These are phyloP conservation scores for Crepidodera aurea DNA, from an alignment of 2,888 invertebrate genomes.

Conservation along the genomic window DNA sequence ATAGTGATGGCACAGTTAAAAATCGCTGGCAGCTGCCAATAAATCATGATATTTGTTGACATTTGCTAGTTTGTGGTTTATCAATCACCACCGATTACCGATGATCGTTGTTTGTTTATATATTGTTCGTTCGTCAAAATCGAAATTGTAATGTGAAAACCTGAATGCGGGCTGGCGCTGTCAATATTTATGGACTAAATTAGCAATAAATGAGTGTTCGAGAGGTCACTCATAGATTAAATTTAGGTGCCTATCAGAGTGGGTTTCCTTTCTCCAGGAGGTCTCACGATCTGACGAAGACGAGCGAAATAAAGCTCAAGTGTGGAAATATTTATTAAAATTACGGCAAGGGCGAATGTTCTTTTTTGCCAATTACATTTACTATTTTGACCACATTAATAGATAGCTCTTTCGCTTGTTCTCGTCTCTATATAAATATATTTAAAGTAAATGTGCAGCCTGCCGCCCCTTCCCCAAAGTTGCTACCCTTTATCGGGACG, in stretches of 20 bases:
- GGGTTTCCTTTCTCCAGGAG: slow-evolving; percentile 42
- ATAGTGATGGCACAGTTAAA: slow-evolving; percentile 10
- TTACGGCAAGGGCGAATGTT: slow-evolving; percentile 18
- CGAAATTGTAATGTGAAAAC: slow-evolving; percentile 41
- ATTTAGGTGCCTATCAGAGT: slow-evolving; percentile 60
- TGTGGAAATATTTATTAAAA: slow-evolving; percentile 26
- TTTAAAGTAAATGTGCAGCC: slow-evolving; percentile 32
- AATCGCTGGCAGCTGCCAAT: slow-evolving; percentile 9
- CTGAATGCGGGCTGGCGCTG: slow-evolving; percentile 49
- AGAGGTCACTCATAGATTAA: slow-evolving; percentile 59
- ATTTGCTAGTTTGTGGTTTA: slow-evolving; percentile 14
- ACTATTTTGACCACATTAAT: no score
- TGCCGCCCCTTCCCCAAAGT: slow-evolving; percentile 36
- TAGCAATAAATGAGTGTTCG: slow-evolving; percentile 60
- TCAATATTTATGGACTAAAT: slow-evolving; percentile 55
- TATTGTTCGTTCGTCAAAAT: no score
- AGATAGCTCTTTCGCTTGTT: slow-evolving; percentile 52
- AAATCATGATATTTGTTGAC: slow-evolving; percentile 20
- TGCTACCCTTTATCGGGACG: no score
- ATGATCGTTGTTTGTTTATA: slow-evolving; percentile 47
- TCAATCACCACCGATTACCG: background rate
- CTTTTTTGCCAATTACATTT: no score
- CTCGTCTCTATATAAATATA: slow-evolving; percentile 44
- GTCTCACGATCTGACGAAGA: slow-evolving; percentile 53
- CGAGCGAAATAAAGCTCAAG: slow-evolving; percentile 48